phyloP scores from a whole-genome alignment of 2,797 vertebrate genomes.

The Rhinogobio ventralis region DNA sequence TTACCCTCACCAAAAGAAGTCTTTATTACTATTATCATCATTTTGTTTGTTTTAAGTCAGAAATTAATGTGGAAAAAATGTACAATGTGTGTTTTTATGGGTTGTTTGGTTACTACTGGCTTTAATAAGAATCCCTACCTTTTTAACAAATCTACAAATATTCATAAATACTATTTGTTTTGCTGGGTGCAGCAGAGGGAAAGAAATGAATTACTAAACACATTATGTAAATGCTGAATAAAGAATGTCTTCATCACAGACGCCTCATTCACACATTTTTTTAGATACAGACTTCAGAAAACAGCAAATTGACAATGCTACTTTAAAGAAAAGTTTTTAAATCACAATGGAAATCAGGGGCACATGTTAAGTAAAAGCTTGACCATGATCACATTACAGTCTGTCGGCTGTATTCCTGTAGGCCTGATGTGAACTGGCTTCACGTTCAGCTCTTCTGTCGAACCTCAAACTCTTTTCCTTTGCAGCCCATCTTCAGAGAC shows the following conservation, averaged over 20 bases:
- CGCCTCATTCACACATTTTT: neutral
- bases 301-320: neutral
- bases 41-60: neutral
- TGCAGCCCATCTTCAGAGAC: neutral
- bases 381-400: neutral
- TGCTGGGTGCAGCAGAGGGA: neutral
- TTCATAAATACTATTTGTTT: neutral
- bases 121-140: constrained; percentile 5
- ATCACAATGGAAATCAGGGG: neutral
- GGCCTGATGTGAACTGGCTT: neutral
- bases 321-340: neutral
- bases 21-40: neutral
- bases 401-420: neutral
- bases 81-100: neutral
- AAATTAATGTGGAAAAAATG: neutral
- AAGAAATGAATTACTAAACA: neutral
- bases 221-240: constrained; percentile 18
- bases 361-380: neutral
- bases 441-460: neutral
- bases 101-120: constrained; percentile 4
- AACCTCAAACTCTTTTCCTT: constrained; percentile 12
- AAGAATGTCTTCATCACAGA: neutral
- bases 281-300: too few species aligned
- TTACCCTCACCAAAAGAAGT: constrained; percentile 4
- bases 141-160: constrained; percentile 2